Base-by-base conservation (phyloP, 2,797 vertebrate genomes). In the Falco peregrinus region DNA sequence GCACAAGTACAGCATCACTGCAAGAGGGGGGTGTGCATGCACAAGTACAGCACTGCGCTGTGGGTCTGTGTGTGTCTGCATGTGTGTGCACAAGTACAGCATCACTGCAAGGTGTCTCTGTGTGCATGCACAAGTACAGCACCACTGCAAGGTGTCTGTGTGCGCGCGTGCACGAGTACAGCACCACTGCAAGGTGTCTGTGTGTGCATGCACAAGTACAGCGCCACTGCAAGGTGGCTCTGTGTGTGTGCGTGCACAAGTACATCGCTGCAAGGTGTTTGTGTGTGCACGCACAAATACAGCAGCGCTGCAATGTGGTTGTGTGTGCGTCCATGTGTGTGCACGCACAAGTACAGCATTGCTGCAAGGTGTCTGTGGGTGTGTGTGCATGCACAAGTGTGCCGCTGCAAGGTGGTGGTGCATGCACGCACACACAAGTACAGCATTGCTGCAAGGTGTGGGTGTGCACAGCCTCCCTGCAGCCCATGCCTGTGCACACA, bases 151-250 rank as follows among this genome's bases (percentile, higher is more conserved):
- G 37, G 43, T 13, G 43, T 43, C 13, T 33, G 17, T 6, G 69
- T 7, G 16, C 43, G 50, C 29, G 7, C 35, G 35, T 10, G 15
- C 70, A n/a, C 37, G 25, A n/a, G 37, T 43, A 19, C 31, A 43
- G 39, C 51, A 6, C 6, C 29, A 5, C 29, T 17, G 11, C 51
- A 37, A 35, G 16, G 26, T 15, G 41, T 47, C 0, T 13, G 43
- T 28, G 57, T 29, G 47, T 9, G 21, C 45, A 16, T 9, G 6
- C 37, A 6, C 18, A 4, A 71, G 24, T 4, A 7, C 57, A 35
- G 60, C 9, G 0, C 16, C 3, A 0, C 35, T 6, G 64, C 14
- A 11, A 7, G 0, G 7, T 10, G 43, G 18, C 5, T 26, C 24
- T 64, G 64, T 16, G 2, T 10, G 19, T 8, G 5, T 8, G 18